phyloP scores from a whole-genome alignment of 2,113 vertebrate genomes.

The Mixornis gularis region DNA sequence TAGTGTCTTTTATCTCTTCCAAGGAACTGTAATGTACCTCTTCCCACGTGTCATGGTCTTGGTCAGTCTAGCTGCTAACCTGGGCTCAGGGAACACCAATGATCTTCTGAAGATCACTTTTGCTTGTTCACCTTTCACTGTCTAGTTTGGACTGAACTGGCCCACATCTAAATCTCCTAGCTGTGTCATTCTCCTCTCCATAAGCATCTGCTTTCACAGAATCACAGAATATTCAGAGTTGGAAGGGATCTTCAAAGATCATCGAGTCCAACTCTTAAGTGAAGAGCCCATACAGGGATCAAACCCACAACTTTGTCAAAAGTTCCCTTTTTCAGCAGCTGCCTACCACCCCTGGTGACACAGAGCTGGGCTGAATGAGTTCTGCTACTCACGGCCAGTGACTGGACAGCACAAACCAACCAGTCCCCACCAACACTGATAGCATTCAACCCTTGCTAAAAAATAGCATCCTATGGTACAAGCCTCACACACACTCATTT shows the following conservation, averaged over 20 bases:
- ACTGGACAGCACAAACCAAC: neutral
- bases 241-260: neutral
- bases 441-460: neutral
- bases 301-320: neutral
- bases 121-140: neutral
- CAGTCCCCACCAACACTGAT: neutral
- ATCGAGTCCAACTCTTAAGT: neutral
- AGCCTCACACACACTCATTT: neutral
- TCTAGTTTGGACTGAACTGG: neutral
- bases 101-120: neutral
- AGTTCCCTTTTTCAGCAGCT: neutral
- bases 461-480: accelerated
- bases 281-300: neutral
- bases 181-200: neutral
- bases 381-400: accelerated
- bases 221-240: neutral
- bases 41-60: accelerated
- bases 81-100: neutral
- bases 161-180: neutral
- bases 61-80: neutral
- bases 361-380: neutral
- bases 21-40: neutral
- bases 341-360: neutral
- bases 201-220: neutral
- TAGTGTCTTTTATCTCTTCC: neutral